Percentiles rank a stretch among this genome's conserved stretches.
phyloP scores from a whole-genome alignment of 2,888 invertebrate genomes.

The Caenorhabditis uteleia region DNA sequence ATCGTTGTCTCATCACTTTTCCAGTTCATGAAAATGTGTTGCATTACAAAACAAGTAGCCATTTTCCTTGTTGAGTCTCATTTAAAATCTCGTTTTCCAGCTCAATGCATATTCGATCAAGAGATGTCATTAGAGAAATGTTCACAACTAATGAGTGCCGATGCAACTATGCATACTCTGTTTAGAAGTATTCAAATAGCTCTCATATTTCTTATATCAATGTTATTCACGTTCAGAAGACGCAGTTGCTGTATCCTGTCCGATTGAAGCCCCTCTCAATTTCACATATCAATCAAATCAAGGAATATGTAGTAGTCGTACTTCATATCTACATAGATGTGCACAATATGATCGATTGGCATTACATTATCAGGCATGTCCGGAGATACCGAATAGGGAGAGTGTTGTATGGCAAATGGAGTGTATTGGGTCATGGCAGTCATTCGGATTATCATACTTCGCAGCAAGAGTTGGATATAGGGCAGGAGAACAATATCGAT shows the following conservation, averaged over 20 bases:
- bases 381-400: conserved; percentile 46
- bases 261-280: conserved; percentile 43
- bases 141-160: conserved; percentile 38
- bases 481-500: conserved; percentile 40
- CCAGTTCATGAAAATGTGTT: conserved; percentile 50
- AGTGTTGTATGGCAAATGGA: conserved; percentile 46
- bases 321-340: conserved; percentile 43
- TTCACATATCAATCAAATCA: conserved; percentile 45
- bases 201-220: neutral
- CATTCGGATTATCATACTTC: conserved; percentile 37
- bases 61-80: neutral
- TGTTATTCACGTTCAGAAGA: conserved; percentile 33
- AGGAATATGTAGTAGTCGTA: conserved; percentile 43
- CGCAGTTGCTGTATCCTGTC: conserved; percentile 35
- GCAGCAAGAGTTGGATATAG: conserved; percentile 38
- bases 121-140: conserved; percentile 39
- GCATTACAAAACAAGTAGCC: conserved; percentile 49
- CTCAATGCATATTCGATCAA: conserved; percentile 44
- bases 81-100: conserved; percentile 17
- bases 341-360: conserved; percentile 44
- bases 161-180: conserved; percentile 43
- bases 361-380: conserved; percentile 46
- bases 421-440: conserved; percentile 43
- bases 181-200: conserved; percentile 39
- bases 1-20: conserved; percentile 47